Evolutionary conservation across 2,888 invertebrate genomes (phyloP).

Genomic region (Argyra leucocephala): DNA sequence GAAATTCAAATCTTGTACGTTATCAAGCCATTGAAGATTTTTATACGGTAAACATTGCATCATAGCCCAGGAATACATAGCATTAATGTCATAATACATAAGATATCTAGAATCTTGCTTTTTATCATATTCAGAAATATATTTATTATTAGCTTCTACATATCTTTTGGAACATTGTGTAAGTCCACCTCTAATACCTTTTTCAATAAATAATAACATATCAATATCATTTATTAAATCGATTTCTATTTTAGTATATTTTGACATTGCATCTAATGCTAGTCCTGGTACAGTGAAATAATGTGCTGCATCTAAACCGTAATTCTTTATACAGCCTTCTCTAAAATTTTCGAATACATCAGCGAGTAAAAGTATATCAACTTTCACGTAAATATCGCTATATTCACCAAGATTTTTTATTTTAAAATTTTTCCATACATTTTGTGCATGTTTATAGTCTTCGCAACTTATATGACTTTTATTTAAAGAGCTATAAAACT

Average conservation of each 20-base stretch:
- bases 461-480: conserved; percentile 14
- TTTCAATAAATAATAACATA: conserved; percentile 14
- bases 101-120: conserved; percentile 2
- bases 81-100: conserved; percentile 21
- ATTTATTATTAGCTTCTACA: conserved; percentile 15
- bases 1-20: conserved; percentile 18
- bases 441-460: conserved; percentile 26
- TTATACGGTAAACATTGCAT: conserved; percentile 22
- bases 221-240: conserved; percentile 18
- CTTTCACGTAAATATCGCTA: conserved; percentile 30
- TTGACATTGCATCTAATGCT: conserved; percentile 30
- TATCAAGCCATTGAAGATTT: conserved; percentile 24
- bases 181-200: conserved; percentile 14
- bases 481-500: conserved; percentile 11
- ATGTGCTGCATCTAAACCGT: conserved; percentile 28
- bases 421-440: conserved; percentile 32
- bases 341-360: conserved; percentile 29
- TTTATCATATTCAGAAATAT: conserved; percentile 11
- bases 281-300: conserved; percentile 30
- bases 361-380: conserved; percentile 33
- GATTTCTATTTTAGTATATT: conserved; percentile 21
- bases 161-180: conserved; percentile 12
- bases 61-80: conserved; percentile 22
- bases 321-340: conserved; percentile 10
- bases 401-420: conserved; percentile 32